Evolutionary conservation across 2,888 invertebrate species (phyloP).

Genomic region (Silvanus unidentatus): DNA sequence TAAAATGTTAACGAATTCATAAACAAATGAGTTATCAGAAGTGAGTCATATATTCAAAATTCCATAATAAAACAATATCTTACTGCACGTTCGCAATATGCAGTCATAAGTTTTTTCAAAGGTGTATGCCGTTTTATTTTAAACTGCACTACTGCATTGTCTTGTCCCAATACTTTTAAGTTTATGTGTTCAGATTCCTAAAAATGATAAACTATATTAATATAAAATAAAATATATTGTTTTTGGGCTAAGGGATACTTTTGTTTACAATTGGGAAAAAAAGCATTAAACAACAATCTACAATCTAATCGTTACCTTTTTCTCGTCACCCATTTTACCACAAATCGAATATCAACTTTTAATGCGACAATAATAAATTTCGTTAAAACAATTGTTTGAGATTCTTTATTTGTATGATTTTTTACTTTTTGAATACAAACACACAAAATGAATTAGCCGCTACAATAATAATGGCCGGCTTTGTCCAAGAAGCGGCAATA

Average conservation of each 20-base stretch:
- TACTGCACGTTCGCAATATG: conserved; percentile 93
- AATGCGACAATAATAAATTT: neutral
- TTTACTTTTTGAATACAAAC: conserved; percentile 22
- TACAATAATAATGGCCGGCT: conserved; percentile 37
- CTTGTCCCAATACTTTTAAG: conserved; percentile 90
- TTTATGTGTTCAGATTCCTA: conserved; percentile 86
- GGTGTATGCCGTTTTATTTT: conserved; percentile 97
- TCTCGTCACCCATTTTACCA: conserved; percentile 38
- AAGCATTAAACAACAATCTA: neutral
- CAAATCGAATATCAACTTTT: conserved; percentile 14
- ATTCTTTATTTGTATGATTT: neutral
- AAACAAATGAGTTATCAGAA: neutral
- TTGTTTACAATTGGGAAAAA: no score
- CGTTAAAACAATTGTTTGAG: neutral
- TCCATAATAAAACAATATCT: no score
- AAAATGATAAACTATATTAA: no score
- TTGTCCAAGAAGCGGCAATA: conserved; percentile 30
- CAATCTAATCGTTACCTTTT: conserved; percentile 36
- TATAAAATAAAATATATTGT: no score
- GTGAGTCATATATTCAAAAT: no score
- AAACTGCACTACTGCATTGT: conserved; percentile 92
- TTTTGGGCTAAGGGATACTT: no score
- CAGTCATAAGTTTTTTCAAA: conserved; percentile 88
- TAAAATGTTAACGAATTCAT: no score
- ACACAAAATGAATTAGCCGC: conserved; percentile 27